Conservation (phyloP, 1,140 invertebrate species). For the Zaprionus camerounensis region DNA sequence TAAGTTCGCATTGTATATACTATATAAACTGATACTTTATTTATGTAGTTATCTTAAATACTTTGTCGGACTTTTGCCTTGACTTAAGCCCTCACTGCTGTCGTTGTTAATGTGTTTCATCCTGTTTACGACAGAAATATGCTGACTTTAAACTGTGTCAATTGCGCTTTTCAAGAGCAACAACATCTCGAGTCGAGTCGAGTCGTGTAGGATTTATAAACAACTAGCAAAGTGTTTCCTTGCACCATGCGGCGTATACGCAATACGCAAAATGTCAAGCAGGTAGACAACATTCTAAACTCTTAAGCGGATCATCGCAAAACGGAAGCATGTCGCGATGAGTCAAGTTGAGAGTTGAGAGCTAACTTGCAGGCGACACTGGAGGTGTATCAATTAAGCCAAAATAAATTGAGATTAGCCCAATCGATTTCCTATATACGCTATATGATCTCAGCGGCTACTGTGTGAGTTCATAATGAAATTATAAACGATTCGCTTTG, state of each 20-base stretch:
- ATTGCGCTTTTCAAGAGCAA: conserved; percentile 56
- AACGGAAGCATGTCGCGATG: conserved; percentile 66
- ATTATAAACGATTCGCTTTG: conserved; percentile 46
- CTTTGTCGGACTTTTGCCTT: conserved; percentile 29
- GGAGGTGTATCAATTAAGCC: conserved; percentile 65
- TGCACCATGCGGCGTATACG: conserved; percentile 39
- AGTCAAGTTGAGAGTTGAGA: conserved; percentile 7
- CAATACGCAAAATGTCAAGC: conserved; percentile 43
- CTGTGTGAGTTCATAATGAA: conserved; percentile 66
- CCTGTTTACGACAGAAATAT: conserved; percentile 38
- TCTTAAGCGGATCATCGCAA: conserved; percentile 60
- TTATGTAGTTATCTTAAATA: conserved; percentile 8
- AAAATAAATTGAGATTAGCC: conserved; percentile 33
- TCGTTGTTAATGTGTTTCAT: conserved; percentile 38
- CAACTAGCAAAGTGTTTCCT: conserved; percentile 22
- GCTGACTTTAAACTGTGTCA: conserved; percentile 40
- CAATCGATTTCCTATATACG: conserved; percentile 59
- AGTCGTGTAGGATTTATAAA: conserved; percentile 15
- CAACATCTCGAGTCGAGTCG: neutral
- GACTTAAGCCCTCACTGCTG: conserved; percentile 23
- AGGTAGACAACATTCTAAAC: conserved; percentile 26
- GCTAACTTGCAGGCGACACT: conserved; percentile 1
- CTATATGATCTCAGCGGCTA: conserved; percentile 65
- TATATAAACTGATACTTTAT: neutral
- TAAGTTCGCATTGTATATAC: conserved; percentile 2